Evolutionary conservation across 2,797 vertebrate species (phyloP).

Genomic region (Aldrovandia affinis): DNA sequence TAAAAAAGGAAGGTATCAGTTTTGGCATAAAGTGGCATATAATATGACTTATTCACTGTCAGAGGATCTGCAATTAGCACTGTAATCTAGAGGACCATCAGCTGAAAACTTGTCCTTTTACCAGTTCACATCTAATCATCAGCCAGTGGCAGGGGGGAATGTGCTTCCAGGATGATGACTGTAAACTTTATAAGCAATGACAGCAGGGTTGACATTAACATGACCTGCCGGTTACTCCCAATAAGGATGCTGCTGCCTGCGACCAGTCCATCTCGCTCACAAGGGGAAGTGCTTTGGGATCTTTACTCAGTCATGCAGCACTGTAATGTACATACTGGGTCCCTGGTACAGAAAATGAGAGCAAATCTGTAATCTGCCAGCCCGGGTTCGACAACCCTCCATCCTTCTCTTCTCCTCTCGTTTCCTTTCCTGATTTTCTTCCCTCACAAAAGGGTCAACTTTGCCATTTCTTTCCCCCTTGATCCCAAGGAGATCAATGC

Average conservation of each 20-base stretch:
- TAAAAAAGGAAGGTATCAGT: background rate
- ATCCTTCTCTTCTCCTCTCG: too few relatives aligned
- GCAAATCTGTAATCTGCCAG: background rate
- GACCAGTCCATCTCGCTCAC: background rate
- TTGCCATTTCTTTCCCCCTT: background rate
- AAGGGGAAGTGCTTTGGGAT: conserved; percentile 8
- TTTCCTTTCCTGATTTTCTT: background rate
- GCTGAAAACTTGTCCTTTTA: background rate
- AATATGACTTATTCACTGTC: background rate
- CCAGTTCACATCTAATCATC: conserved; percentile 8
- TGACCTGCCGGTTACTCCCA: conserved; percentile 29
- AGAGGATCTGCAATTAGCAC: background rate
- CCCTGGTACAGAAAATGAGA: background rate
- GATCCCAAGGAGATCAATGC: background rate
- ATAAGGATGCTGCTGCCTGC: background rate
- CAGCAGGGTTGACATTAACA: conserved; percentile 30
- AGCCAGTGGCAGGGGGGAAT: background rate
- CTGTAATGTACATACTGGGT: background rate
- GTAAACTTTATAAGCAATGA: conserved; percentile 25
- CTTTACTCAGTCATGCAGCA: background rate
- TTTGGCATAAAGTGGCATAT: too few relatives aligned
- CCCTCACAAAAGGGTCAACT: conserved; percentile 3
- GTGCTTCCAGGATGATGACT: conserved; percentile 18
- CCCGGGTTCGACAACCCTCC: background rate
- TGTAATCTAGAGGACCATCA: background rate